Conservation (phyloP, 2,888 invertebrate species). For the Microplitis deprimator region DNA sequence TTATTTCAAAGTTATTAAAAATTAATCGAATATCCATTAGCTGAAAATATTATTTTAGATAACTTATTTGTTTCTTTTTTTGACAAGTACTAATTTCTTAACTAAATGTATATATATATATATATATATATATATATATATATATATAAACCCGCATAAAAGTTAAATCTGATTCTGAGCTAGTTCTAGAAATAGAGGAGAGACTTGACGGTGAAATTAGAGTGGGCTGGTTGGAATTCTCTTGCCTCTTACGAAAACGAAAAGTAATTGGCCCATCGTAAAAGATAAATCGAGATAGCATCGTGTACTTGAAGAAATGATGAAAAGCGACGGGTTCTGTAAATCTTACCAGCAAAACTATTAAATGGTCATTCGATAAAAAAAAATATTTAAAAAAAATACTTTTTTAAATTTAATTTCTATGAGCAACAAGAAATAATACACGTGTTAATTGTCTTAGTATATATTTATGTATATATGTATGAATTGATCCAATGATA, state of each 20-base stretch:
- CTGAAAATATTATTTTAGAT: too few species aligned
- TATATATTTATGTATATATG: too few species aligned
- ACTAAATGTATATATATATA: constrained; percentile 13
- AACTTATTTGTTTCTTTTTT: background rate
- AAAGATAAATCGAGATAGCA: constrained; percentile 33
- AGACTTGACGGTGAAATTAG: constrained; percentile 32
- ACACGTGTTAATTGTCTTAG: background rate
- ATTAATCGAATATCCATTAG: too few species aligned
- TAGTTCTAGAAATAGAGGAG: constrained; percentile 28
- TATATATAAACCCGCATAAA: constrained; percentile 36
- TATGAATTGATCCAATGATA: constrained; percentile 14
- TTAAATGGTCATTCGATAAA: background rate
- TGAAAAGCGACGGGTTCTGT: constrained; percentile 22
- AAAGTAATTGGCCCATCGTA: constrained; percentile 37
- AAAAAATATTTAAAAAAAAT: background rate
- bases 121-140: constrained; percentile 27
- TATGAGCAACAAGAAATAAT: background rate
- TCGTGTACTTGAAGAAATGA: constrained; percentile 28
- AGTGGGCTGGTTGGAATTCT: constrained; percentile 7
- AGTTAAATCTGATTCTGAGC: constrained; percentile 37
- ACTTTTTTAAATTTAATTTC: background rate
- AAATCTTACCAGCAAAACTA: background rate
- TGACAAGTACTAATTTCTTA: constrained; percentile 4
- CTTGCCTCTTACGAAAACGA: constrained; percentile 25
- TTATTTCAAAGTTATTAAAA: too few species aligned